These are phyloP conservation scores for Sceliomorpha sp. DNA, from an alignment of 2,888 invertebrate species.

Conservation along the genomic window DNA sequence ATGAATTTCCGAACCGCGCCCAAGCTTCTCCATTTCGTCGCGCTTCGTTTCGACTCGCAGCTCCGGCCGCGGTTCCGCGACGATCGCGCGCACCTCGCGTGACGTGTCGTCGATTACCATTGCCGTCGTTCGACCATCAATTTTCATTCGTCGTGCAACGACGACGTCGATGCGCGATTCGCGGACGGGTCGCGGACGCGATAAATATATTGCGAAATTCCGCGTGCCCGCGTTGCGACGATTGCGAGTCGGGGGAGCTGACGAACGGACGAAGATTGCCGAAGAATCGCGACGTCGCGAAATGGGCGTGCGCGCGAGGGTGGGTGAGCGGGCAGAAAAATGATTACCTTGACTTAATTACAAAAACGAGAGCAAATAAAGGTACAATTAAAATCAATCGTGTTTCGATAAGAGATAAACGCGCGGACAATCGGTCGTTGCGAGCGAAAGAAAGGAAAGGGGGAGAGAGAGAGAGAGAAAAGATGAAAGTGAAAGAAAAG, in stretches of 20 bases:
- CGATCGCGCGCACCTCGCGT: too few species aligned
- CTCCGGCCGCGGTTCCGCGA: slow-evolving; percentile 33
- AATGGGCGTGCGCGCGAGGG: too few species aligned
- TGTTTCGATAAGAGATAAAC: slow-evolving; percentile 31
- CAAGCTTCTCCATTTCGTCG: slow-evolving; percentile 52
- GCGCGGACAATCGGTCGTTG: slow-evolving; percentile 10
- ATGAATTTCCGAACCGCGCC: slow-evolving; percentile 54
- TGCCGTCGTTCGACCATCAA: slow-evolving; percentile 9
- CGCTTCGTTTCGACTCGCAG: slow-evolving; percentile 38
- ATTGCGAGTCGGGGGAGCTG: too few species aligned
- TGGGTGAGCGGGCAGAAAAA: neutral
- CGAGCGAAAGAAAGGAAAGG: slow-evolving; percentile 15
- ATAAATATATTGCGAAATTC: too few species aligned
- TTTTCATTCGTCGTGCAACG: too few species aligned
- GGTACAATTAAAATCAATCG: slow-evolving; percentile 26
- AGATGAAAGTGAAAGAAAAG: slow-evolving; percentile 17
- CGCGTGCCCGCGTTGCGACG: too few species aligned
- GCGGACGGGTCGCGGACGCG: too few species aligned
- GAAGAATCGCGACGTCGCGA: too few species aligned
- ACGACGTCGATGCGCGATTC: too few species aligned
- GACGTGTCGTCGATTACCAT: slow-evolving; percentile 40
- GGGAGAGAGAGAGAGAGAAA: slow-evolving; percentile 14
- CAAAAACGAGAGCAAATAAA: slow-evolving; percentile 25
- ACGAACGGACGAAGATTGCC: too few species aligned
- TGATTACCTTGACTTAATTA: slow-evolving; percentile 8